Conservation (phyloP, 2,888 invertebrate species). For the Myopa tessellatipennis region DNA sequence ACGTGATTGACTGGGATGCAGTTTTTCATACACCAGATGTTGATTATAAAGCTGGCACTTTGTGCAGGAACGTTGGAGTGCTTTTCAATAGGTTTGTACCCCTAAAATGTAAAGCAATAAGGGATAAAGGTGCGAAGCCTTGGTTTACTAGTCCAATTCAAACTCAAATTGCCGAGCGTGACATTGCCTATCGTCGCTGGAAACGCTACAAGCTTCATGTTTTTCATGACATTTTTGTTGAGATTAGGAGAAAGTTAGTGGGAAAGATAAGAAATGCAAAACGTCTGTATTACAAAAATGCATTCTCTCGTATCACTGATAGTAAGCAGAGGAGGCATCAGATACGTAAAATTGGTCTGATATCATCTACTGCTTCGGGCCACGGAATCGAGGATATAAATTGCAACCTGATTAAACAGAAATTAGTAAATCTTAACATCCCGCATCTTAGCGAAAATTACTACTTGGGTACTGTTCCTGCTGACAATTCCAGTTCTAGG, state of each 20-base stretch:
- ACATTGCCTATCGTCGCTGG: background rate
- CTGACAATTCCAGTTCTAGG: background rate
- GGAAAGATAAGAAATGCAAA: too few relatives aligned
- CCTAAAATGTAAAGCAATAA: background rate
- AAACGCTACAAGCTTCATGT: background rate
- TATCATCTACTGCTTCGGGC: background rate
- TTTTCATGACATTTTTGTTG: background rate
- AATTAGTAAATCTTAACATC: background rate
- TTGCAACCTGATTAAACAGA: background rate
- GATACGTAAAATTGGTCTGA: constrained; percentile 1
- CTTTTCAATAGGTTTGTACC: background rate
- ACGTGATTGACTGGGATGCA: background rate
- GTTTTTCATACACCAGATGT: background rate
- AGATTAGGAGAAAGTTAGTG: background rate
- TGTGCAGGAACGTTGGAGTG: background rate
- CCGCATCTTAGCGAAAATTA: background rate
- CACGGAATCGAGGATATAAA: background rate
- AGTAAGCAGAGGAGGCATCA: background rate
- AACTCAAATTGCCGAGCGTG: background rate
- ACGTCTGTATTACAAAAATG: background rate
- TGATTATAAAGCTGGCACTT: background rate
- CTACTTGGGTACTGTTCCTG: background rate
- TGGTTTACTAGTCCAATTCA: background rate
- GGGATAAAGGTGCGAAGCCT: background rate
- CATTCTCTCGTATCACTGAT: background rate